These are phyloP conservation scores for Aricia artaxerxes DNA, from an alignment of 2,888 invertebrate species.

Conservation along the genomic window DNA sequence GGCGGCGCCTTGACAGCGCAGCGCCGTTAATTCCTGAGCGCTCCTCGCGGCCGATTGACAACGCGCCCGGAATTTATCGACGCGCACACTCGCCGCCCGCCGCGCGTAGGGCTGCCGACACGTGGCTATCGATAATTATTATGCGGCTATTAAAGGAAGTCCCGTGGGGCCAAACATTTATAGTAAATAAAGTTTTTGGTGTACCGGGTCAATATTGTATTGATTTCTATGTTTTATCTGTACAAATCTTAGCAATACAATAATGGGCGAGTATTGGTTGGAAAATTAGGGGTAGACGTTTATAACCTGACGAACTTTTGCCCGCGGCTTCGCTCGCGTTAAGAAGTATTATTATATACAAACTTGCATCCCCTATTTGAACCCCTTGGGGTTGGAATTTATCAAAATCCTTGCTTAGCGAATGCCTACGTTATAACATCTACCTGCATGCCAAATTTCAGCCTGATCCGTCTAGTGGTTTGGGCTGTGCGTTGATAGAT, in stretches of 20 bases:
- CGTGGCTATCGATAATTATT: conserved; percentile 30
- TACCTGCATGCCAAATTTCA: too few species aligned
- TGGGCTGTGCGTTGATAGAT: too few species aligned
- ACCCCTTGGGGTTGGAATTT: too few species aligned
- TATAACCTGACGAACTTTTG: too few species aligned
- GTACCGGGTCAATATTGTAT: background rate
- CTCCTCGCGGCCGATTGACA: conserved; percentile 76
- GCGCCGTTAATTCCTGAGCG: conserved; percentile 75
- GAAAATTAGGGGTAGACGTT: background rate
- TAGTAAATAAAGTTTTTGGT: background rate
- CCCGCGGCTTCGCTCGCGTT: too few species aligned
- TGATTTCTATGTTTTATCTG: background rate
- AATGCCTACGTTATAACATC: too few species aligned
- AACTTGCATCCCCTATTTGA: too few species aligned
- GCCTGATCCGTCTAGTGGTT: too few species aligned
- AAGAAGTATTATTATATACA: too few species aligned
- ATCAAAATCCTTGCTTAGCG: too few species aligned
- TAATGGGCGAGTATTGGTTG: background rate
- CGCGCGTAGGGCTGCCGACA: conserved; percentile 42
- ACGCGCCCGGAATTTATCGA: conserved; percentile 78
- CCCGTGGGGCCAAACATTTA: background rate
- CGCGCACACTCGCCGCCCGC: conserved; percentile 68
- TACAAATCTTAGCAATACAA: background rate
- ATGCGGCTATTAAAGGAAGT: background rate
- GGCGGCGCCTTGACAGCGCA: conserved; percentile 71